Conservation (phyloP, 2,113 vertebrate genomes). For the Ailuropoda melanoleuca region DNA sequence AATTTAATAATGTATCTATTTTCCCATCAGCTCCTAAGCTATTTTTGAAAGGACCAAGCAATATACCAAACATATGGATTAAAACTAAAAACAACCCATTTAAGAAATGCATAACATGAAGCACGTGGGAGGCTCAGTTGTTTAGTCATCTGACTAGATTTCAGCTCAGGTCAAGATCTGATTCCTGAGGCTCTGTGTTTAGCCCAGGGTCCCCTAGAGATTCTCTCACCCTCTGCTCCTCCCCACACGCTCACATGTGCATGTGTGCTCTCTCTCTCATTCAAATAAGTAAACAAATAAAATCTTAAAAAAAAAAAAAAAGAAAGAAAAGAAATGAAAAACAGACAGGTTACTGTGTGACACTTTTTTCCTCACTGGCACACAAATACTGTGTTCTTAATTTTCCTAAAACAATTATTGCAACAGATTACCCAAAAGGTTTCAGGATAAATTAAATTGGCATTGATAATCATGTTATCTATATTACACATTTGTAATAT, state of each 20-base stretch:
- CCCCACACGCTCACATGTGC: not conserved
- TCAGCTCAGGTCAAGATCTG: not conserved
- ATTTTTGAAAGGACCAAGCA: not conserved
- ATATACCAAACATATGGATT: not conserved
- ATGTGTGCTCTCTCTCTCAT: not conserved
- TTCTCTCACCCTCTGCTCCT: not conserved
- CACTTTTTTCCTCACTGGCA: not conserved
- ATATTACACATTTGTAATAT: not conserved
- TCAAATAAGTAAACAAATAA: not conserved
- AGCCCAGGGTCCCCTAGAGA: not conserved
- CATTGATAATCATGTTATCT: not conserved
- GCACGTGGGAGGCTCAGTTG: no score
- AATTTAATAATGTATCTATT: not conserved
- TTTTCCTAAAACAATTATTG: not conserved
- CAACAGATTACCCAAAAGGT: not conserved
- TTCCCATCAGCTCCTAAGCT: not conserved
- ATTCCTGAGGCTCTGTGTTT: not conserved
- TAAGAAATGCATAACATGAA: not conserved
- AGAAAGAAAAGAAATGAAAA: not conserved
- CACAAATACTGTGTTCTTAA: not conserved
- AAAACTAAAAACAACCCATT: conserved; percentile 33
- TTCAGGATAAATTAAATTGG: conserved; percentile 14
- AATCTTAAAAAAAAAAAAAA: not conserved
- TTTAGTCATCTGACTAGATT: no score
- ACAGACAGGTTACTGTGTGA: not conserved